Evolutionary conservation across 2,113 vertebrate species (phyloP), one percentile per base, ranked within the genome.

Genomic region (Ciconia stormi): DNA sequence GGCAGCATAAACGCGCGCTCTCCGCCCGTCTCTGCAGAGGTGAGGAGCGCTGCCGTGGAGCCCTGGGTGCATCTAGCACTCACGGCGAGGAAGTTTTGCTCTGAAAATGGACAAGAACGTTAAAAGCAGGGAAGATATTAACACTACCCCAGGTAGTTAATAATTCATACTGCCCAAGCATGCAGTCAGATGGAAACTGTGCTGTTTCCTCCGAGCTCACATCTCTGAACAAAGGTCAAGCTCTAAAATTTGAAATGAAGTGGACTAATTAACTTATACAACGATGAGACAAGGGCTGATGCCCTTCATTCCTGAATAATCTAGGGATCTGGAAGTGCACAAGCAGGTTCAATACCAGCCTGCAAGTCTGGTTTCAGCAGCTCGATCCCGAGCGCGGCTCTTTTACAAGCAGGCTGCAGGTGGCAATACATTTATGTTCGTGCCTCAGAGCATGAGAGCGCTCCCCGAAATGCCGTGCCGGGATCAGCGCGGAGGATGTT

Each of bases 381-480:
- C 95, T 74, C 20, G 2, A 26, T 46, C 27, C 42, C 5, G 6
- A 76, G 44, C 3, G 44, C 4, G 12, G 83, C 79, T 96, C 91
- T 96, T 93, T 96, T 5, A 9, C 55, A 0, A 87, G 89, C 94
- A 26, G 95, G 93, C 95, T 96, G 95, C 96, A 96, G 96, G 93
- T 96, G 95, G 95, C 96, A 97, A 96, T 79, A 0, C 89, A 1
- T 66, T 86, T n/a, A 62, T 93, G 67, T 46, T 13, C 10, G 1
- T 49, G 56, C 2, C 58, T 62, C 11, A 1, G 26, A 79, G 77
- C 44, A 6, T 0, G 20, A 16, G 27, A 63, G 29, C 12, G 9
- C 38, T 91, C 32, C 77, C 84, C 1, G 42, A 25, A 77, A 69
- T 0, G 30, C 42, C 3, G 18, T 2, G n/a, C 34, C 5, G n/a